phyloP scores from a whole-genome alignment of 2,113 vertebrate species.

The Procavia capensis region DNA sequence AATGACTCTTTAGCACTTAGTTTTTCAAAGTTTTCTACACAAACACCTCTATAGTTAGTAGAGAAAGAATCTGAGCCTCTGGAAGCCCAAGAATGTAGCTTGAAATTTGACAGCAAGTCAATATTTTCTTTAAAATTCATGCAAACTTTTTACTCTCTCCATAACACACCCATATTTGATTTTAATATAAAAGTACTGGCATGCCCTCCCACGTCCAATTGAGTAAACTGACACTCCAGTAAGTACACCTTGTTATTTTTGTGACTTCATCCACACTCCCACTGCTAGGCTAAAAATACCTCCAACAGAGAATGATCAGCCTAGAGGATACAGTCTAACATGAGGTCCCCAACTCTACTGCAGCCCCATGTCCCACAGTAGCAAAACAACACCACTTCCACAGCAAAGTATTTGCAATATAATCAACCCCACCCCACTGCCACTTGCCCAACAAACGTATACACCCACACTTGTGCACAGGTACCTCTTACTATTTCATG shows the following conservation, averaged over 20 bases:
- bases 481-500: not conserved
- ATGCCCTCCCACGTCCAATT: not conserved
- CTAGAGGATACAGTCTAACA: not conserved
- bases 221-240: conserved; percentile 31
- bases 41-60: not conserved
- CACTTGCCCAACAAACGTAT: not conserved
- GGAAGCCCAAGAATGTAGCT: not conserved
- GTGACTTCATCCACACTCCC: not conserved
- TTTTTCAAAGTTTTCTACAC: conserved; percentile 14
- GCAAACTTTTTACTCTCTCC: not conserved
- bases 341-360: not conserved
- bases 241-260: conserved; percentile 37
- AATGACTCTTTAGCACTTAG: not conserved
- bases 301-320: conserved; percentile 7
- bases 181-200: conserved; percentile 36
- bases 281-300: conserved; percentile 53
- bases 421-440: not conserved
- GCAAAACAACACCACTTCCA: not conserved
- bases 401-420: not conserved
- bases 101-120: not conserved
- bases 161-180: not conserved
- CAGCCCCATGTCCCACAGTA: not conserved
- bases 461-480: not conserved
- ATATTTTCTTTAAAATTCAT: not conserved
- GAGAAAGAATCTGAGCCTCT: not conserved